Percentiles rank a stretch among this genome's conserved stretches.
Conservation (phyloP, 2,113 vertebrate genomes). For the Arothron firmamentum region DNA sequence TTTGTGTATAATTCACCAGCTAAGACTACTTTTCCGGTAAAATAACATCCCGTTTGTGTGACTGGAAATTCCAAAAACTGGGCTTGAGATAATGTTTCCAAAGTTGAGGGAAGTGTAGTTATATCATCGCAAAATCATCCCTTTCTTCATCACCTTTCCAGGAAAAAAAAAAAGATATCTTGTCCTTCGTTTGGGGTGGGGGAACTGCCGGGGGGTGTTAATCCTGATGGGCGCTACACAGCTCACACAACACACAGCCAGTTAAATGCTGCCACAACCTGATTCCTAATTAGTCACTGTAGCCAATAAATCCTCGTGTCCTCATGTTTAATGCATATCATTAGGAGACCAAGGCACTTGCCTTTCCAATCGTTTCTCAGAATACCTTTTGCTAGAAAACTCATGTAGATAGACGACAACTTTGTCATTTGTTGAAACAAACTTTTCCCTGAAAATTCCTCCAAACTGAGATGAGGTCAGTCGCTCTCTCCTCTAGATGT, state of each 20-base stretch:
- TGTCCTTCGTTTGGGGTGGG: slow-evolving; percentile 49
- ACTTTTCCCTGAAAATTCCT: slow-evolving; percentile 42
- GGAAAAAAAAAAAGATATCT: background rate
- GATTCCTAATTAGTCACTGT: slow-evolving; percentile 79
- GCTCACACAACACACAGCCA: slow-evolving; percentile 43
- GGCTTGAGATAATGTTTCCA: background rate
- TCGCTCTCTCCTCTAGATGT: background rate
- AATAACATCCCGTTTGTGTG: slow-evolving; percentile 71
- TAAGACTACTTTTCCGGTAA: slow-evolving; percentile 80
- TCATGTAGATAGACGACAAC: slow-evolving; percentile 13
- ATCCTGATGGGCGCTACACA: slow-evolving; percentile 54
- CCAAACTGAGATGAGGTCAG: background rate
- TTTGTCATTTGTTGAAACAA: slow-evolving; percentile 15
- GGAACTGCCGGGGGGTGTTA: slow-evolving; percentile 77
- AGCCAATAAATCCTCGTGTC: slow-evolving; percentile 54
- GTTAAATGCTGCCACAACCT: slow-evolving; percentile 38
- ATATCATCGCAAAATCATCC: background rate
- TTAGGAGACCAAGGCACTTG: slow-evolving; percentile 55
- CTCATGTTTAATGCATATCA: slow-evolving; percentile 30
- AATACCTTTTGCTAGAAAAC: slow-evolving; percentile 15
- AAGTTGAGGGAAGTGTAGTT: no score
- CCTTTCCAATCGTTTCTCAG: slow-evolving; percentile 42
- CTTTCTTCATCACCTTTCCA: slow-evolving; percentile 2
- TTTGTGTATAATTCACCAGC: slow-evolving; percentile 78
- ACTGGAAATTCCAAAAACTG: slow-evolving; percentile 58